phyloP scores from a whole-genome alignment of 2,113 vertebrate genomes.

The Rynchops niger region DNA sequence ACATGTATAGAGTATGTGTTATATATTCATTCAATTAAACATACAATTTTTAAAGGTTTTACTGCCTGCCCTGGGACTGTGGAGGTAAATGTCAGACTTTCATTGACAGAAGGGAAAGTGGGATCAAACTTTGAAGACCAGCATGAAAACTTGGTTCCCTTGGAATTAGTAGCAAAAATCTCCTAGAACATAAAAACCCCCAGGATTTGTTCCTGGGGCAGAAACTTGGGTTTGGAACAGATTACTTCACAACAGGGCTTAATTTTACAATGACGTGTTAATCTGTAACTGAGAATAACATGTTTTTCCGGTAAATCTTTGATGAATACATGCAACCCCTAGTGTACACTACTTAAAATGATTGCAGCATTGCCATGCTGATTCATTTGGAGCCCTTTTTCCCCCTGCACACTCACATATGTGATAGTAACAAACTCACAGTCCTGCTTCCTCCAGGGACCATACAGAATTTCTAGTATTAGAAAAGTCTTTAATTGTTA shows the following conservation, averaged over 20 bases:
- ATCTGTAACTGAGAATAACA: slow-evolving; percentile 50
- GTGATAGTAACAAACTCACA: not conserved
- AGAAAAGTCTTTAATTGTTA: slow-evolving; percentile 11
- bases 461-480: not conserved
- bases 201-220: not conserved
- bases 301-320: slow-evolving; percentile 26
- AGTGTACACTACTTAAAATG: not conserved
- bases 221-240: not conserved
- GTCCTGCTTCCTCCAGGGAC: not conserved
- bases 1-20: accelerated
- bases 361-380: not conserved
- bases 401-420: not conserved
- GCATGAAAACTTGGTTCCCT: not conserved
- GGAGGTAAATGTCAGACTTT: not conserved
- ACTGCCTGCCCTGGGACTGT: not conserved
- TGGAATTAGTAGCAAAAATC: not conserved
- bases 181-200: not conserved
- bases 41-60: not conserved
- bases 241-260: slow-evolving; percentile 30
- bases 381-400: not conserved
- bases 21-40: not conserved
- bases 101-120: not conserved
- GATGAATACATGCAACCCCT: not conserved
- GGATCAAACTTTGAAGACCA: not conserved
- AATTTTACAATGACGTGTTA: slow-evolving; percentile 38